Evolutionary conservation across 2,797 vertebrate genomes (phyloP), one percentile per base, ranked within the genome.

Genomic region (Schizothorax lantsangensis): DNA sequence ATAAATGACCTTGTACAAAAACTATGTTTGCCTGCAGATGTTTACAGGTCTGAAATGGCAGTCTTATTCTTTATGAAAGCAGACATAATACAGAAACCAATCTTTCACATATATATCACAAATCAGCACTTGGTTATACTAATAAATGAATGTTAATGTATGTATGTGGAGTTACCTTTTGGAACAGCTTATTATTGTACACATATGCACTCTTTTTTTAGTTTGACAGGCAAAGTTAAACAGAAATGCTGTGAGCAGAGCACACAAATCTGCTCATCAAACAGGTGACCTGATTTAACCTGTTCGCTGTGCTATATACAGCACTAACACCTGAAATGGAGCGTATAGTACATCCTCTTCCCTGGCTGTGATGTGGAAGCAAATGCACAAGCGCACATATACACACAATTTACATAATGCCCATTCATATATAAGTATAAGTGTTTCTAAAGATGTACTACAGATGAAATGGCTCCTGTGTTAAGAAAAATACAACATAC

Each of bases 261-360:
- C 5, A 54, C 30, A 78, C 74, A 79, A 30, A 79, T 64, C 19
- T 66, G 43, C 69, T 74, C n/a, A 83, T 79, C 83, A 68, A 45
- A 30, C 57, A 6, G 6, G 36, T 85, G 75, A 85, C 74, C 75
- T 4, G 49, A 30, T 69, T 69, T 57, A 57, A 85, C 47, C 64
- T 45, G 33, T 54, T 30, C 17, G 5, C 43, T 77, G 59, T 45
- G 30, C 19, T 71, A 73, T 66, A 68, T 40, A 74, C 36, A 43
- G 36, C 38, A 14, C 10, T 1, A 54, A 68, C 45, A 79, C 59
- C 59, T 68, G 73, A 68, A 43, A 40, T 14, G 6, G 73, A 66
- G 83, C 0, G 5, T 52, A 52, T 49, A 84, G 47, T 52, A 52
- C 33, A 8, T 78, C 30, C 30, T 52, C 23, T 68, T 69, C 10